phyloP scores from a whole-genome alignment of 2,113 vertebrate species.

The Miniopterus natalensis region DNA sequence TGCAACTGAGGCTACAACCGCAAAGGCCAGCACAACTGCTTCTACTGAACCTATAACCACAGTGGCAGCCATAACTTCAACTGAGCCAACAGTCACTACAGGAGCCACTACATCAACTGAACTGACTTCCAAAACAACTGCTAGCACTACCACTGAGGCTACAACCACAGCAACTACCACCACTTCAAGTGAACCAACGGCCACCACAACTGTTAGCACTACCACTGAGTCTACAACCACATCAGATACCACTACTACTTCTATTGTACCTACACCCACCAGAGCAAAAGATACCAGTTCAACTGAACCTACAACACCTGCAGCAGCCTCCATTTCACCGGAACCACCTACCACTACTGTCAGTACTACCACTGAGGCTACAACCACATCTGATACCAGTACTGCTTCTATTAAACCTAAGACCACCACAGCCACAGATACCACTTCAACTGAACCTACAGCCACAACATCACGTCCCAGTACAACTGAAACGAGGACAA shows the following conservation, averaged over 20 bases:
- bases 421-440: not conserved
- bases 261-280: too few relatives aligned
- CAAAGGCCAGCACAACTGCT: rapidly evolving
- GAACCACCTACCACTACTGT: too few relatives aligned
- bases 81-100: not conserved
- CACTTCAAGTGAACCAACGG: not conserved
- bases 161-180: too few relatives aligned
- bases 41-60: not conserved
- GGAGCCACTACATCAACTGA: not conserved
- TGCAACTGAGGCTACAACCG: not conserved
- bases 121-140: not conserved
- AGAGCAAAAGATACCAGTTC: not conserved
- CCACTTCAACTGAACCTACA: not conserved
- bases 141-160: not conserved
- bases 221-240: too few relatives aligned
- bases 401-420: not conserved
- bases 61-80: not conserved
- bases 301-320: not conserved
- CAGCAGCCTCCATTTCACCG: too few relatives aligned
- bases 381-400: too few relatives aligned
- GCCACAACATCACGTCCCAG: too few relatives aligned
- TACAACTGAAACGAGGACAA: not conserved
- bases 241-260: not conserved
- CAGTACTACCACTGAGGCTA: too few relatives aligned
- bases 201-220: not conserved